These are phyloP conservation scores for Cyphomyrus discorhynchus DNA, from an alignment of 2,113 vertebrate species.

Conservation along the genomic window DNA sequence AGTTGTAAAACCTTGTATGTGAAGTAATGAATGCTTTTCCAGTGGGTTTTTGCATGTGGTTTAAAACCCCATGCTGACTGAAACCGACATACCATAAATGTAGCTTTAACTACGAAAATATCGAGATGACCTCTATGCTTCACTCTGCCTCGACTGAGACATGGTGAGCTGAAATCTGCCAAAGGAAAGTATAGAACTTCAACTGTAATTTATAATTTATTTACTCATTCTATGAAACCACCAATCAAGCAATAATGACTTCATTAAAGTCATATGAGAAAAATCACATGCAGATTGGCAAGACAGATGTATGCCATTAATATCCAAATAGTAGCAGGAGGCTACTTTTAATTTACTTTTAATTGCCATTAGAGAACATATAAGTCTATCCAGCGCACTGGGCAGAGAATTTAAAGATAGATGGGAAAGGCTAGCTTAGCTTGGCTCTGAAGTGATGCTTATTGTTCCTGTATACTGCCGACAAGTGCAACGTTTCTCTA, in stretches of 20 bases:
- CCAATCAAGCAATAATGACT: conserved; percentile 48
- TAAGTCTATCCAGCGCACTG: conserved; percentile 42
- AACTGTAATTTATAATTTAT: not conserved
- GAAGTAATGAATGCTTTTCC: conserved; percentile 10
- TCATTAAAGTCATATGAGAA: conserved; percentile 45
- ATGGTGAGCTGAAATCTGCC: not conserved
- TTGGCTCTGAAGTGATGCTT: conserved; percentile 37
- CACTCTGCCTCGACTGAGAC: not conserved
- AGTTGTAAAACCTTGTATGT: not conserved
- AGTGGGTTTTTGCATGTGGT: not conserved
- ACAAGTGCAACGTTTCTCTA: conserved; percentile 38
- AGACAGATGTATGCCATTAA: conserved; percentile 40
- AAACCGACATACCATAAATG: not conserved
- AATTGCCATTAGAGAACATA: conserved; percentile 46
- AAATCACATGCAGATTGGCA: conserved; percentile 26
- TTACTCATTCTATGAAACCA: conserved; percentile 15
- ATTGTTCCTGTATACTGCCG: conserved; percentile 51
- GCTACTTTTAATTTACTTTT: conserved; percentile 31
- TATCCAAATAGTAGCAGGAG: conserved; percentile 29
- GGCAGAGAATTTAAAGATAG: conserved; percentile 40
- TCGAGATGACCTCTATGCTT: not conserved
- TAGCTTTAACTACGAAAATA: not conserved
- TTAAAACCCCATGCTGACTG: not conserved
- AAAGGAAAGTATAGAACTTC: not conserved
- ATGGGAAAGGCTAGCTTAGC: conserved; percentile 37